These are phyloP conservation scores for Tribolium freemani DNA, from an alignment of 2,888 invertebrate species.

Conservation along the genomic window DNA sequence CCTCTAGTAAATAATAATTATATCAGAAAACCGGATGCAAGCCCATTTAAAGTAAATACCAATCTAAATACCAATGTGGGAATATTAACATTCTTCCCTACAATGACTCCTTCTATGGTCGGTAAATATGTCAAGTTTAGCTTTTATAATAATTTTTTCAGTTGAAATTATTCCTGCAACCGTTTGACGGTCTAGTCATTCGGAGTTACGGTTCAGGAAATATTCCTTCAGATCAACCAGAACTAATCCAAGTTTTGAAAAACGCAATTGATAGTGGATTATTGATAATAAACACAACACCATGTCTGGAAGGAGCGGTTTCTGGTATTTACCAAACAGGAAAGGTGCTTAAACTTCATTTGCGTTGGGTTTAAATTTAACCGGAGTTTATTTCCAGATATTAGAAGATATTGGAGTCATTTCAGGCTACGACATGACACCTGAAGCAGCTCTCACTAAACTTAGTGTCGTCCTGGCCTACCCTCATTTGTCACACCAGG, in stretches of 20 bases:
- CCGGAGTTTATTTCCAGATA: slow-evolving; percentile 65
- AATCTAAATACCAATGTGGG: slow-evolving; percentile 88
- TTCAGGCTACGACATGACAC: slow-evolving; percentile 90
- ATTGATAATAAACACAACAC: slow-evolving; percentile 92
- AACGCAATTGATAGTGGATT: slow-evolving; percentile 83
- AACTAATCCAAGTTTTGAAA: slow-evolving; percentile 80
- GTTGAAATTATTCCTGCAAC: slow-evolving; percentile 69
- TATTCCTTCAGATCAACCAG: slow-evolving; percentile 86
- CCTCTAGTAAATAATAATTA: slow-evolving; percentile 42
- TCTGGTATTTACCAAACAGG: slow-evolving; percentile 85
- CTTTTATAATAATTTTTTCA: not conserved
- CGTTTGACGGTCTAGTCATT: slow-evolving; percentile 81
- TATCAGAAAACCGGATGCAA: not conserved
- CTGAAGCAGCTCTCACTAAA: slow-evolving; percentile 93
- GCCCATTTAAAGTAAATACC: slow-evolving; percentile 72
- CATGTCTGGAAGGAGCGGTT: slow-evolving; percentile 89
- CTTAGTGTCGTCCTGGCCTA: slow-evolving; percentile 90
- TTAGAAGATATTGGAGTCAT: slow-evolving; percentile 80
- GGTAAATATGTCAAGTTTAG: not conserved
- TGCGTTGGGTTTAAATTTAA: not conserved
- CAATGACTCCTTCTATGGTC: slow-evolving; percentile 61
- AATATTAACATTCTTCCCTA: slow-evolving; percentile 89
- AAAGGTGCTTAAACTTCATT: slow-evolving; percentile 60
- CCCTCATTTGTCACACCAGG: slow-evolving; percentile 71
- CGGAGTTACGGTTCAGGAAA: slow-evolving; percentile 96